A percentile compares a stretch with the other conserved stretches of the same genome.
These are phyloP conservation scores for Sitophilus oryzae DNA, from an alignment of 1,140 invertebrate genomes.

Conservation along the genomic window DNA sequence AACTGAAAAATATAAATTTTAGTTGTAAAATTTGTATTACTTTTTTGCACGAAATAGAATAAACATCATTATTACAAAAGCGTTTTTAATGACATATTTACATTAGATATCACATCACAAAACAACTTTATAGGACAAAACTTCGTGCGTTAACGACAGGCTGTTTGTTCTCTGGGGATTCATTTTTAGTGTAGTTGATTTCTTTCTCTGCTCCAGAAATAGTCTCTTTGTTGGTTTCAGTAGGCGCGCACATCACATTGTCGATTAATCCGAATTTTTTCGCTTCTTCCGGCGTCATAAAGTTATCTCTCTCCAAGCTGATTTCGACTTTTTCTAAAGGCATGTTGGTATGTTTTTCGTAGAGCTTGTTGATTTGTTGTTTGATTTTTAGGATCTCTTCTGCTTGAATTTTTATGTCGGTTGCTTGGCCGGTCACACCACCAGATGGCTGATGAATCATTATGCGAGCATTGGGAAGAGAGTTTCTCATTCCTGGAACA, in stretches of 20 bases:
- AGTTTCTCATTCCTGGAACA: conserved; percentile 52
- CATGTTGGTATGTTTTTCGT: conserved; percentile 90
- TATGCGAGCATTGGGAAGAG: conserved; percentile 94
- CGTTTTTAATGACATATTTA: no score
- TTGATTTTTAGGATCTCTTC: conserved; percentile 95
- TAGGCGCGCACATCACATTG: conserved; percentile 59
- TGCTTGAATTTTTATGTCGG: conserved; percentile 96
- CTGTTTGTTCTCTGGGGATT: no score
- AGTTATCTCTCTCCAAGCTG: conserved; percentile 90
- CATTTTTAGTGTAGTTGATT: conserved; percentile 3
- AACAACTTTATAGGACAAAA: no score
- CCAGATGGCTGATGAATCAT: conserved; percentile 99
- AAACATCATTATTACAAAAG: no score
- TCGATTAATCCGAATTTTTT: conserved; percentile 94
- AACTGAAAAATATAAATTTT: no score
- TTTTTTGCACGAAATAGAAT: no score
- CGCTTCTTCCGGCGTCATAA: conserved; percentile 86
- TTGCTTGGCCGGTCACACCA: conserved; percentile 88
- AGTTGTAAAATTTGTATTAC: no score
- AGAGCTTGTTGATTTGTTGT: conserved; percentile 81
- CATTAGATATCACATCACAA: no score
- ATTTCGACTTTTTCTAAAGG: conserved; percentile 67
- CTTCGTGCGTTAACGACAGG: no score
- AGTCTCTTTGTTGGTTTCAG: conserved; percentile 11
- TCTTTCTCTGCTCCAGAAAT: no score